A percentile compares a stretch with the other conserved stretches of the same genome.
Evolutionary conservation across 2,888 invertebrate genomes (phyloP).

Genomic region (Drosophila kambysellisi): DNA sequence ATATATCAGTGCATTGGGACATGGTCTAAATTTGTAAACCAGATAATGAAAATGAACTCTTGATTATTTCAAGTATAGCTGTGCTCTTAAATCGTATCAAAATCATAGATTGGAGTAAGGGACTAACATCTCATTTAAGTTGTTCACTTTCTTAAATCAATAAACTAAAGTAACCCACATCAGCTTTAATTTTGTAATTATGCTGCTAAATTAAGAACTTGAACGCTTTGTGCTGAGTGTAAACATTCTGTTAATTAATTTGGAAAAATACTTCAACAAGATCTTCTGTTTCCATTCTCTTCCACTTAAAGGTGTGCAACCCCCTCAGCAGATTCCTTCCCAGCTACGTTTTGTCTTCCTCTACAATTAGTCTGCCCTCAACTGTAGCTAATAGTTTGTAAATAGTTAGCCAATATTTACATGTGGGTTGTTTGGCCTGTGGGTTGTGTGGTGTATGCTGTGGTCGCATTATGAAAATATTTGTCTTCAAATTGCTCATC

Average conservation of each 20-base stretch:
- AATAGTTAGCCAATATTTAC: constrained; percentile 72
- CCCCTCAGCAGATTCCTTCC: constrained; percentile 9
- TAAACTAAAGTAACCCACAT: background rate
- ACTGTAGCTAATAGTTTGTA: constrained; percentile 63
- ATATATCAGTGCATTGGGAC: background rate
- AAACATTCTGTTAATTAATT: background rate
- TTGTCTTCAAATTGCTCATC: constrained; percentile 54
- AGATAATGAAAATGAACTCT: background rate
- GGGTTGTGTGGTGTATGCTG: constrained; percentile 23
- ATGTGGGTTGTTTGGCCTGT: constrained; percentile 23
- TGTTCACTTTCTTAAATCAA: background rate
- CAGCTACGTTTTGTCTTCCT: constrained; percentile 47
- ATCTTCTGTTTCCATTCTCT: background rate
- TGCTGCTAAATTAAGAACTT: background rate
- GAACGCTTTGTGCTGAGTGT: background rate
- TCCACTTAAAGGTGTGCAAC: background rate
- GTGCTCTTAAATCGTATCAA: background rate
- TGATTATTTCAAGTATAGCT: background rate
- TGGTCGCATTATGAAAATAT: constrained; percentile 48
- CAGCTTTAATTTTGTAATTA: background rate
- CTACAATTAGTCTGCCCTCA: constrained; percentile 60
- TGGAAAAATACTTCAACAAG: background rate
- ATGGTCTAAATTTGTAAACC: background rate
- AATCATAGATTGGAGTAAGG: background rate
- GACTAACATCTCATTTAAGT: background rate